Evolutionary conservation across 2,113 vertebrate species (phyloP).

Genomic region (Acanthisitta chloris): DNA sequence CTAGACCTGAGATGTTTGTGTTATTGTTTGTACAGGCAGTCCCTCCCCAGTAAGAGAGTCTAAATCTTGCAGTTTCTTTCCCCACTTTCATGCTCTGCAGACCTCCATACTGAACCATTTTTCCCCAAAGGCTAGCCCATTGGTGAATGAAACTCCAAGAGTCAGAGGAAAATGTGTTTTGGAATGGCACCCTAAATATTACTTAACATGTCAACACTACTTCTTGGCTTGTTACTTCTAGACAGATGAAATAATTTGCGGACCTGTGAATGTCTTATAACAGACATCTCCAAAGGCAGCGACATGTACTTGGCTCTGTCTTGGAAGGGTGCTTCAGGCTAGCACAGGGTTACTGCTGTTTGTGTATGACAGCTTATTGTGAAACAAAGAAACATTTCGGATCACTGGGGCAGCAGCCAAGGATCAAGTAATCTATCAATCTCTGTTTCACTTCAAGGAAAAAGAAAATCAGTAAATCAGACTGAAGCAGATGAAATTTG

Average conservation of each 20-base stretch:
- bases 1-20: not conserved
- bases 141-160: not conserved
- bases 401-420: not conserved
- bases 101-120: not conserved
- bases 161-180: not conserved
- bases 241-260: not conserved
- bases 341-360: not conserved
- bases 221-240: not conserved
- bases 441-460: not conserved
- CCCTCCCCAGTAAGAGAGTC: not conserved
- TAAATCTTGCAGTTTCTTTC: not conserved
- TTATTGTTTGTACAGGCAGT: not conserved
- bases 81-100: not conserved
- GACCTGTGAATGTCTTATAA: not conserved
- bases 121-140: rapidly evolving
- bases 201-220: not conserved
- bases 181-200: not conserved
- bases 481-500: not conserved
- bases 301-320: not conserved
- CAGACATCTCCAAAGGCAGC: not conserved
- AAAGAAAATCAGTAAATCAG: not conserved
- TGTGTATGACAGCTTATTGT: not conserved
- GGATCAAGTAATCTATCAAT: not conserved
- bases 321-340: not conserved
- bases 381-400: not conserved